These are phyloP conservation scores for Oscheius onirici DNA, from an alignment of 2,888 invertebrate genomes.

Conservation along the genomic window DNA sequence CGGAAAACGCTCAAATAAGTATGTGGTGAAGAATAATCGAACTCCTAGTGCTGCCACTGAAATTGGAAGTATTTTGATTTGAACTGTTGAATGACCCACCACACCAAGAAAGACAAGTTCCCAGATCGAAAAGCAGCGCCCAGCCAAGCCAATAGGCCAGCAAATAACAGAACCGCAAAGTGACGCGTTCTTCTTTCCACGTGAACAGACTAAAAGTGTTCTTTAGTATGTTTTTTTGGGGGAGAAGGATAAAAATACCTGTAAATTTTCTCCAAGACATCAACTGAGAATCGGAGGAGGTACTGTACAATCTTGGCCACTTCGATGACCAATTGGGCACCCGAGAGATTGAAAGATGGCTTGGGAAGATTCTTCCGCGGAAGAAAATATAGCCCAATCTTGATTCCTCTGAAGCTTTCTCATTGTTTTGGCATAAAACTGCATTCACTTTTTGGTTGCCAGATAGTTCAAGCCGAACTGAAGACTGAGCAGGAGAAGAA, in stretches of 20 bases:
- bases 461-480: conserved; percentile 73
- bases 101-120: conserved; percentile 69
- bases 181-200: conserved; percentile 72
- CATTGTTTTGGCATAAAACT: neutral
- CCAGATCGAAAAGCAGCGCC: conserved; percentile 68
- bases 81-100: conserved; percentile 30
- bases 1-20: conserved; percentile 74
- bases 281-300: conserved; percentile 54
- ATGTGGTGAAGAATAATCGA: conserved; percentile 74
- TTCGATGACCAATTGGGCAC: conserved; percentile 72
- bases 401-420: conserved; percentile 64
- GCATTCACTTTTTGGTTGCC: conserved; percentile 49
- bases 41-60: conserved; percentile 70
- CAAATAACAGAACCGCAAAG: conserved; percentile 69
- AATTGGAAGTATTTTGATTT: conserved; percentile 1
- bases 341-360: conserved; percentile 59
- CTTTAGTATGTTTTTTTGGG: conserved; percentile 41
- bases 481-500: conserved; percentile 73
- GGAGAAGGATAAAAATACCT: conserved; percentile 69
- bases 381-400: conserved; percentile 63
- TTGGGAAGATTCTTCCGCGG: conserved; percentile 58
- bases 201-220: conserved; percentile 71
- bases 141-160: conserved; percentile 69
- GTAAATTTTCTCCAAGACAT: conserved; percentile 73
- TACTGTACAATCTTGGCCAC: conserved; percentile 74